Base-by-base conservation (phyloP, 2,113 vertebrate species). In the Lontra canadensis region DNA sequence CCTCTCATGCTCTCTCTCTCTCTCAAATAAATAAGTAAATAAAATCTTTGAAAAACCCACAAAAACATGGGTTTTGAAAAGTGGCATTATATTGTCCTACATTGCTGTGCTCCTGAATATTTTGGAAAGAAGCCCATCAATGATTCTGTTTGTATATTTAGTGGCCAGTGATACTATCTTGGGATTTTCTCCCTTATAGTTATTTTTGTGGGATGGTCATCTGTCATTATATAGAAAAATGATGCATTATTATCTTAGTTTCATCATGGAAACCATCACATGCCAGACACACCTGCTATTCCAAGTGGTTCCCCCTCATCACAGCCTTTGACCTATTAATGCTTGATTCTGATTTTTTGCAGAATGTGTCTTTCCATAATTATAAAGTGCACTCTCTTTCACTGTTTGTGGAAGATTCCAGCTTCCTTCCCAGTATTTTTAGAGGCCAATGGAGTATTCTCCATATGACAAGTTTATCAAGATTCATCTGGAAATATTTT, bases 341-440 rank as follows among this genome's bases (percentile, higher is more conserved):
- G 11, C 67, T 49, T 31, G 14, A 47, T 87, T 95, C n/a, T 74
- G n/a, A 59, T 31, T 34, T 88, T 87, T 89, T 52, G 9, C 12
- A 39, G 23, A 89, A 84, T 31, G 25, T 92, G 17, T 42, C 14
- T 74, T 95, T 81, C 17, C 4, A 5, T 67, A 82, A 94, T 23
- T 93, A 71, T 57, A 49, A 79, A 85, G 90, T 74, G 34, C 9
- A n/a, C 65, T 96, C 7, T 0, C 0, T 84, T 95, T 59, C 2
- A 4, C 82, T 92, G 36, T 57, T 14, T 21, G 78, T 86, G 29
- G 78, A 95, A 96, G 94, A 96, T 90, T 85, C 15, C 8, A 92
- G 65, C 49, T 25, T 83, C 59, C 42, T 69, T 34, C n/a, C 44
- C 39, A 74, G n/a, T 52, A 18, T 84, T 80, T 97, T 57, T 92